Evolutionary conservation across 2,113 vertebrate species (phyloP), one percentile per base, ranked within the genome.

Genomic region (Columba livia): DNA sequence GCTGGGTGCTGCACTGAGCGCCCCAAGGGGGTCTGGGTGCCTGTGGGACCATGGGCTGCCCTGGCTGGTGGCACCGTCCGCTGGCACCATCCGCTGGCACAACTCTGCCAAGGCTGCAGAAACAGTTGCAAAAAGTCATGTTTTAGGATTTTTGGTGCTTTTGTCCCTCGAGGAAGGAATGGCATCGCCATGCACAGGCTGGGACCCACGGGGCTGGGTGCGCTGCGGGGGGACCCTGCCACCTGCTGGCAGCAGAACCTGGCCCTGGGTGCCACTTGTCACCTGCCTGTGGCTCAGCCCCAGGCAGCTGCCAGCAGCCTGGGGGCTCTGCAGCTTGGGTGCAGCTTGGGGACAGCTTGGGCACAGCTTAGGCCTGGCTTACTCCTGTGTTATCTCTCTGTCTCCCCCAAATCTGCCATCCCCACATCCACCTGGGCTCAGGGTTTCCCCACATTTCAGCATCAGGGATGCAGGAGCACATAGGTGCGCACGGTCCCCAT

Each of bases 41-140:
- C 24, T 2, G 0, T 1, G 2, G 42, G 47, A 32, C 13, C 15
- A 6, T 1, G 12, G 40, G 31, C 34, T 34, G 73, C 29, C 54
- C 32, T n/a, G 4, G 47, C 3, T 0, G 3, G 4, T 40, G 64
- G 31, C 71, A 32, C 31, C 3, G 2, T 38, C 58, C 3, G 3
- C 42, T 19, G 36, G 53, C 48, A 47, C 1, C 3, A 2, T 38
- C 58, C 3, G 3, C 42, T 19, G 38, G 53, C 48, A 47, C 1
- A 3, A 21, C 54, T 17, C 24, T 6, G 12, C 64, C 28, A 1
- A 18, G 3, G 24, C 25, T 50, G 54, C 50, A 44, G 42, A 20
- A 3, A 1, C 32, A 5, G 29, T 25, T 91, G 13, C 19, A 32
- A 54, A 86, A 87, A 21, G 13, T 5, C n/a, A 7, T 0, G 13